phyloP scores from a whole-genome alignment of 1,140 invertebrate species.

The Cotesia vestalis region DNA sequence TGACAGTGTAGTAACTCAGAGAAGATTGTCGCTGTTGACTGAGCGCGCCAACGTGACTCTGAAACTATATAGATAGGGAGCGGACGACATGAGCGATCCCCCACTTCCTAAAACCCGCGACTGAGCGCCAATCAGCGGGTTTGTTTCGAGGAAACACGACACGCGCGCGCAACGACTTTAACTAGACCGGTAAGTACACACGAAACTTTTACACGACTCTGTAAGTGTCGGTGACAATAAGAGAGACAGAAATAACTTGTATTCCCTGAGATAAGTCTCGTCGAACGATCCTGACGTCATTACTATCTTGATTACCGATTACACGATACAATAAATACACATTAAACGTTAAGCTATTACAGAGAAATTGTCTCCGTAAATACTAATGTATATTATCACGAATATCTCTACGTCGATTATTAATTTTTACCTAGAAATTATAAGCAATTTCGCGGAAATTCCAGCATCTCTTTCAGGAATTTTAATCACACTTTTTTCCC shows the following conservation, averaged over 20 bases:
- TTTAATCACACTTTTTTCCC: too few relatives aligned
- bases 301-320: slow-evolving; percentile 49
- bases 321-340: too few relatives aligned
- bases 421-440: too few relatives aligned
- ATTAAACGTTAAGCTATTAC: too few relatives aligned
- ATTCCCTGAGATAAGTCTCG: background rate
- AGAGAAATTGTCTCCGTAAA: too few relatives aligned
- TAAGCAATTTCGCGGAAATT: too few relatives aligned
- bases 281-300: slow-evolving; percentile 47
- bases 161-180: slow-evolving; percentile 12
- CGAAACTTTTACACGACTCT: too few relatives aligned
- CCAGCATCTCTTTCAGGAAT: too few relatives aligned
- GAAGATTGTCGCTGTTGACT: slow-evolving; percentile 41
- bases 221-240: too few relatives aligned
- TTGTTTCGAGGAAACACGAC: background rate
- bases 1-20: slow-evolving; percentile 30
- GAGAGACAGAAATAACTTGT: too few relatives aligned
- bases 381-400: too few relatives aligned
- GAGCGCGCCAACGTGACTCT: slow-evolving; percentile 53
- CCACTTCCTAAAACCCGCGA: slow-evolving; percentile 20
- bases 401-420: too few relatives aligned
- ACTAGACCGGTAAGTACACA: slow-evolving; percentile 1
- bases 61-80: slow-evolving; percentile 50
- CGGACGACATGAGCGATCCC: slow-evolving; percentile 19
- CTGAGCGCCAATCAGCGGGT: slow-evolving; percentile 14